These are phyloP conservation scores for Anolis apletophallus DNA, from an alignment of 2,797 vertebrate genomes.

Conservation along the genomic window DNA sequence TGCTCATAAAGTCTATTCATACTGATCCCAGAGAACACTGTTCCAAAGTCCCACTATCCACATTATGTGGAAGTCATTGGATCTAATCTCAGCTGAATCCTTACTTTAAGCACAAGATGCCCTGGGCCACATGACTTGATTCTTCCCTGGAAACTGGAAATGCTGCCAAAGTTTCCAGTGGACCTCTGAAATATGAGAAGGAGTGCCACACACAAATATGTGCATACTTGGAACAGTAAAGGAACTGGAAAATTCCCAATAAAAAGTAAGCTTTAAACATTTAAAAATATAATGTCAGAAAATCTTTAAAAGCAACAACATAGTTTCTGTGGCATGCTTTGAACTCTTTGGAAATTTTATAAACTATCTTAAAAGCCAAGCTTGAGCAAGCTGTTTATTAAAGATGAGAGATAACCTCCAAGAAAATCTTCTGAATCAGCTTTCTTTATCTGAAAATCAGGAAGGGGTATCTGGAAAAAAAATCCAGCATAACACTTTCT, in stretches of 20 bases:
- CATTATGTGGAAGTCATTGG: too few species aligned
- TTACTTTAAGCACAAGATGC: too few species aligned
- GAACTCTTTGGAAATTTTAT: constrained; percentile 45
- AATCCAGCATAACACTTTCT: constrained; percentile 26
- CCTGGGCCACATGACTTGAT: too few species aligned
- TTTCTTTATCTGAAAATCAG: constrained; percentile 35
- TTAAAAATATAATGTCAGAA: not conserved
- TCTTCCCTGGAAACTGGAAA: not conserved
- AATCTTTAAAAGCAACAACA: constrained; percentile 22
- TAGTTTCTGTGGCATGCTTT: constrained; percentile 9
- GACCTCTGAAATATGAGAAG: not conserved
- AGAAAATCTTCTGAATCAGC: constrained; percentile 29
- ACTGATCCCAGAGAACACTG: too few species aligned
- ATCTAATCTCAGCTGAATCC: too few species aligned
- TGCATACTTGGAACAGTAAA: not conserved
- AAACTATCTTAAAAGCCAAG: constrained; percentile 14
- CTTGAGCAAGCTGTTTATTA: constrained; percentile 33
- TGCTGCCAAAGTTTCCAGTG: not conserved
- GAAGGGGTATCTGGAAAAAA: not conserved
- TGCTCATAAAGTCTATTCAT: too few species aligned
- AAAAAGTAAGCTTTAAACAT: constrained; percentile 15
- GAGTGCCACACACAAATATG: not conserved
- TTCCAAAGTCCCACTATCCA: too few species aligned
- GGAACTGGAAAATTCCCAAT: constrained; percentile 9
- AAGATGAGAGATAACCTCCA: constrained; percentile 27